Conservation (phyloP, 1,140 invertebrate species). For the Drosophila novamexicana region DNA sequence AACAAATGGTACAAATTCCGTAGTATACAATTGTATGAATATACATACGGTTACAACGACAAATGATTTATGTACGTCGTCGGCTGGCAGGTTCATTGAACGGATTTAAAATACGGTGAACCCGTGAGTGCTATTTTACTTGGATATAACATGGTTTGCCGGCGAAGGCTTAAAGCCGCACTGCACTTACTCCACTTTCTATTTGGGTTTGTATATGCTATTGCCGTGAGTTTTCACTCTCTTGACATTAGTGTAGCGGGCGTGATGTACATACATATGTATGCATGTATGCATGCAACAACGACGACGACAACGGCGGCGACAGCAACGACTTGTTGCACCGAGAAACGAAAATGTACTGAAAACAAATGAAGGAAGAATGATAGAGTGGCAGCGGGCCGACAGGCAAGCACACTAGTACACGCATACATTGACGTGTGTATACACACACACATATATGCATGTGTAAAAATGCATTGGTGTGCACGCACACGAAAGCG, state of each 20-base stretch:
- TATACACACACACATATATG: not conserved
- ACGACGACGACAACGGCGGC: slow-evolving; percentile 11
- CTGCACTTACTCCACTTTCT: slow-evolving; percentile 72
- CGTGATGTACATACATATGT: not conserved
- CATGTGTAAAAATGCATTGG: not conserved
- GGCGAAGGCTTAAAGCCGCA: slow-evolving; percentile 10
- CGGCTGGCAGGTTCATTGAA: slow-evolving; percentile 50
- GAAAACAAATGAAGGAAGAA: slow-evolving; percentile 72
- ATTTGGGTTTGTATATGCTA: slow-evolving; percentile 36
- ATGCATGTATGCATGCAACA: slow-evolving; percentile 30
- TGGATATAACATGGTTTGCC: slow-evolving; percentile 22
- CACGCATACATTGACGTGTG: slow-evolving; percentile 6
- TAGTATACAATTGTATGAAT: not conserved
- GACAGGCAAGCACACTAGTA: slow-evolving; percentile 1
- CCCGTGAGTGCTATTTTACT: slow-evolving; percentile 4
- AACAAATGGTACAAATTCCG: not conserved
- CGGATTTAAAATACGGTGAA: slow-evolving; percentile 29
- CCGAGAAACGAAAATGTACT: slow-evolving; percentile 61
- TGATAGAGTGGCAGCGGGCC: slow-evolving; percentile 33
- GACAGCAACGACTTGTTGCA: slow-evolving; percentile 69
- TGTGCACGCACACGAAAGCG: slow-evolving; percentile 20
- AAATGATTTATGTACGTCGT: not conserved
- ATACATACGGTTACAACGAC: slow-evolving; percentile 1
- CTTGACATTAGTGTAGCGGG: slow-evolving; percentile 22
- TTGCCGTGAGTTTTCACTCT: slow-evolving; percentile 42